Evolutionary conservation across 2,888 invertebrate genomes (phyloP), one percentile per base, ranked within the genome.

Genomic region (Drosophila austrosaltans): DNA sequence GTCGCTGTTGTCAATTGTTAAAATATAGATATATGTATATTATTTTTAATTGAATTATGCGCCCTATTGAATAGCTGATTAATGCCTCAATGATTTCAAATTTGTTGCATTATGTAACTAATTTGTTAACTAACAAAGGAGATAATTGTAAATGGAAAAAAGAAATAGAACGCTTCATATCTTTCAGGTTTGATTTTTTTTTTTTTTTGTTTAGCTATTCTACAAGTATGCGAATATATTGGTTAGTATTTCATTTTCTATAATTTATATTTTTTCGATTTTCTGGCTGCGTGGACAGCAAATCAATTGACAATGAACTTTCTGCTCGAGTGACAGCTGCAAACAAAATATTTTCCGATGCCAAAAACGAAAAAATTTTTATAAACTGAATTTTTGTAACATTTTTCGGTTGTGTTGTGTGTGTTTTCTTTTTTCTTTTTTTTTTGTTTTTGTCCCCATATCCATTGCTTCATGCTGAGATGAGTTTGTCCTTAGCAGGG

Each of bases 281-380:
- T 36, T 63, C 54, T 39, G 32, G 56, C 28, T 56, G 48, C 62
- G 7, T 69, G 72, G 53, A 71, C 71, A 70, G 53, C 40, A 68
- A 78, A 81, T 79, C 83, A 77, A 86, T 88, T 81, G 81, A 81
- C 78, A 88, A 73, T 79, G 83, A 86, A 84, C 75, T 79, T 81
- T 82, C 72, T 64, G 58, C 72, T 69, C 58, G 61, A 57, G 12
- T 66, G 82, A 76, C 66, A 67, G 73, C 71, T 62, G 57, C 60
- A 58, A 76, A 76, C 60, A 58, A 76, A 75, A 71, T 75, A 71
- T 76, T 75, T 64, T 66, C 10, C 66, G 66, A 67, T 75, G 72
- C 71, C 75, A 76, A 56, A 56, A 48, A 48, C 48, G 48, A 48
- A 58, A 16, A 66, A 77, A 77, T 75, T 75, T 75, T 56, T 68